These are phyloP conservation scores for Ectemnius cavifrons DNA, from an alignment of 2,888 invertebrate species.

Conservation along the genomic window DNA sequence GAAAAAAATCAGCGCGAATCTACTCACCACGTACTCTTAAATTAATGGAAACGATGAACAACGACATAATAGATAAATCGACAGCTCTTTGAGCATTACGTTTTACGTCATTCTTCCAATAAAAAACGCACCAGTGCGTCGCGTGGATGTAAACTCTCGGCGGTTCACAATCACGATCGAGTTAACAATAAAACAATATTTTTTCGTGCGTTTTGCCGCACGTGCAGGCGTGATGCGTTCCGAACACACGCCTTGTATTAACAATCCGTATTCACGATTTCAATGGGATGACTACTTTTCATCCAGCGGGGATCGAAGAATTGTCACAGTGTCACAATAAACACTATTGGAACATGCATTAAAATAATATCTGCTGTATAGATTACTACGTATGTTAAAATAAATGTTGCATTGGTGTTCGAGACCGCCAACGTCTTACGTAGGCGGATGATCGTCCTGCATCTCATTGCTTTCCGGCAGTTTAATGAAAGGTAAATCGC, in stretches of 20 bases:
- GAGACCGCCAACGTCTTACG: conserved; percentile 53
- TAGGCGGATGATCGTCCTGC: conserved; percentile 72
- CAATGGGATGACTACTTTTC: not conserved
- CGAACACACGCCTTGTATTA: not conserved
- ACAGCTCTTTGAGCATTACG: conserved; percentile 8
- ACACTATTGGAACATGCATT: conserved; percentile 6
- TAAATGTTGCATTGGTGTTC: not conserved
- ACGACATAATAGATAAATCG: conserved; percentile 22
- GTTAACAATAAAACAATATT: conserved; percentile 6
- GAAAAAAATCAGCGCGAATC: conserved; percentile 21
- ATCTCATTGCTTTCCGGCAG: conserved; percentile 77
- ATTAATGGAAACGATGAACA: conserved; percentile 26
- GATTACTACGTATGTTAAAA: conserved; percentile 13
- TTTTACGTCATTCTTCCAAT: not conserved
- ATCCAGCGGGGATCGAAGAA: not conserved
- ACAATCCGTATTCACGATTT: not conserved
- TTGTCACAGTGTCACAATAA: not conserved
- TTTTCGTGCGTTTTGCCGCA: not conserved
- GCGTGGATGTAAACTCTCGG: not conserved
- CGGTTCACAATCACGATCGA: conserved; percentile 3
- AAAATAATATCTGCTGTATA: not conserved
- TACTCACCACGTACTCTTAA: conserved; percentile 14
- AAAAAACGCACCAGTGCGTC: conserved; percentile 6
- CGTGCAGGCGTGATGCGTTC: not conserved
- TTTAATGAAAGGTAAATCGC: conserved; percentile 78